Evolutionary conservation across 2,797 vertebrate genomes (phyloP).

Genomic region (Alcedo quadribrachys): DNA sequence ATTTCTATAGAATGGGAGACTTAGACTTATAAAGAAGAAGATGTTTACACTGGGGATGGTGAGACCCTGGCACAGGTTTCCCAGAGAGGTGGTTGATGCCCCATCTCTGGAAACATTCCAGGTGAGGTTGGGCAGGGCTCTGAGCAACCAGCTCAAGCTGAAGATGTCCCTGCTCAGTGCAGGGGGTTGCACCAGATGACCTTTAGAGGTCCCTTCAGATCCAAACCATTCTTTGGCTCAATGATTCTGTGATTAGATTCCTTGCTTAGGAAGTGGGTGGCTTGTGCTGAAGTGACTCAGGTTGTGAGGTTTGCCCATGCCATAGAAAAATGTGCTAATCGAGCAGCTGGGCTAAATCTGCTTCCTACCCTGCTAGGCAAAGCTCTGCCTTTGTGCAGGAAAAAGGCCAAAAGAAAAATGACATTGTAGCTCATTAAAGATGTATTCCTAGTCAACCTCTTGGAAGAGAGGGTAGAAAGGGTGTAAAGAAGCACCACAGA

Average conservation of each 20-base stretch:
- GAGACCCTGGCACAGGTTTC: not conserved
- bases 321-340: conserved; percentile 37
- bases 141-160: not conserved
- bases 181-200: not conserved
- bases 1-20: not conserved
- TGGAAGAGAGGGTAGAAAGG: not conserved
- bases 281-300: not conserved
- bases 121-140: not conserved
- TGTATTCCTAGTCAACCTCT: not conserved
- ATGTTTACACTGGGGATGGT: not conserved
- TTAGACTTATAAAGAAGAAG: not conserved
- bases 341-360: conserved; percentile 14
- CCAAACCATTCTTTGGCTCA: not conserved
- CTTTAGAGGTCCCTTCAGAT: not conserved
- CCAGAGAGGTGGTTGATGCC: not conserved
- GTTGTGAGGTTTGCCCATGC: conserved; percentile 27
- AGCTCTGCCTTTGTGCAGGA: not conserved
- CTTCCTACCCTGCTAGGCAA: not conserved
- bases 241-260: not conserved
- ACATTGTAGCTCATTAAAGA: not conserved
- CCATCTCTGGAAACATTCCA: not conserved
- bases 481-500: not conserved
- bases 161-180: not conserved
- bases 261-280: not conserved
- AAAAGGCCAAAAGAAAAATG: not conserved